Evolutionary conservation across 1,140 invertebrate species (phyloP).

Genomic region (Brachionus manjavacas): DNA sequence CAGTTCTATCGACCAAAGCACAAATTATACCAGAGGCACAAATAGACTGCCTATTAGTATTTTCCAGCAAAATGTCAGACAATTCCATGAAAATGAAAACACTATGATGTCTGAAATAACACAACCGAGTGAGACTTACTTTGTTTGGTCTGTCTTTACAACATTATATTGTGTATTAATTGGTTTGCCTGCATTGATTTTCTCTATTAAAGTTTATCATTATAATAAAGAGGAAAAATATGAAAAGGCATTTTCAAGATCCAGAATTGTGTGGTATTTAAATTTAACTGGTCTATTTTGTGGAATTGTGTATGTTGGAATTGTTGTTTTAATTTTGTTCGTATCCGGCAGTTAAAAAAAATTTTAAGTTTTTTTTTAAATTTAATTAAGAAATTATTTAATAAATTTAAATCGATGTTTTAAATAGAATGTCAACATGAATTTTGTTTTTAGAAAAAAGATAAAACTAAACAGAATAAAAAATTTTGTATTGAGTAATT

Average conservation of each 20-base stretch:
- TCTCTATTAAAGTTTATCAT: conserved; percentile 25
- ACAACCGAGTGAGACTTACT: conserved; percentile 9
- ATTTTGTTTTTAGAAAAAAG: too few species aligned
- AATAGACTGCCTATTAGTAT: not conserved
- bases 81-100: not conserved
- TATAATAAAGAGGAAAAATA: conserved; percentile 1
- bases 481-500: too few species aligned
- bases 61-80: not conserved
- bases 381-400: too few species aligned
- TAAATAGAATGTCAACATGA: too few species aligned
- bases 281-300: conserved; percentile 15
- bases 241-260: not conserved
- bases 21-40: too few species aligned
- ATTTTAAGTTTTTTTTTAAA: too few species aligned
- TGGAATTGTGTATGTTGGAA: not conserved
- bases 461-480: too few species aligned
- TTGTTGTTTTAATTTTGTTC: not conserved
- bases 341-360: not conserved
- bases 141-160: conserved; percentile 29
- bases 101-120: not conserved
- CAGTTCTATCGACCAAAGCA: not conserved
- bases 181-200: conserved; percentile 11
- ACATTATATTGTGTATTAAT: conserved; percentile 14
- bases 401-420: not conserved
- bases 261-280: not conserved